Base-by-base conservation (phyloP, 2,888 invertebrate genomes). In the Nomada hirtipes region DNA sequence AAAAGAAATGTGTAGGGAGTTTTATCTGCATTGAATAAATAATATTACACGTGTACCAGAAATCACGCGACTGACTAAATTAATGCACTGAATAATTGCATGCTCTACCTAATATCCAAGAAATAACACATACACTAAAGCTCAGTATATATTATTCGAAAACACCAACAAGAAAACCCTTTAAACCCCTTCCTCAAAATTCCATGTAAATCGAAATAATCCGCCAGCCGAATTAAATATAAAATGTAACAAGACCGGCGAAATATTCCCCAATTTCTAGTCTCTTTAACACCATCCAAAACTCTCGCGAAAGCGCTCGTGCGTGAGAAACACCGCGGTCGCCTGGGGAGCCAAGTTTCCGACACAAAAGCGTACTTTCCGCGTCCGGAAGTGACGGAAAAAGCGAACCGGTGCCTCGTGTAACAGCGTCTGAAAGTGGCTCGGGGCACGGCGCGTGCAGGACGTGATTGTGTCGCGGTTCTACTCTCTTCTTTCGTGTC, bases 391-490 rank as follows among this genome's bases (percentile, higher is more conserved):
- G 76, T 78, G 26, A 68, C 65, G 63, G 61, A 69, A 63, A 78
- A 69, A 78, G 68, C 7, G 57, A 72, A 23, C 13, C 60, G 20
- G 52, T 76, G 85, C 91, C 87, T 91, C 92, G 92, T 92, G 93
- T 92, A 93, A 89, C 92, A 87, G 85, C 67, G 91, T 75, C 91
- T 90, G 85, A 87, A 90, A 91, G 90, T 91, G 91, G 92, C 92
- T 91, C 91, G 91, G 89, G 92, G 92, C 92, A 88, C 93, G 93
- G 93, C 93, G 93, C 93, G 93, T 93, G 93, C 93, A 93, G 91
- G 92, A 92, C 92, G 92, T 92, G 93, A 93, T 93, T 92, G 92
- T 93, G 91, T 91, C 92, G 92, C 91, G 82, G 72, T 26, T 79
- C 64, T 57, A 53, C 57, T 13, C 70, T 87, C 82, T 78, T 71